phyloP scores from a whole-genome alignment of 2,888 invertebrate genomes.

The Branchellion lobata region DNA sequence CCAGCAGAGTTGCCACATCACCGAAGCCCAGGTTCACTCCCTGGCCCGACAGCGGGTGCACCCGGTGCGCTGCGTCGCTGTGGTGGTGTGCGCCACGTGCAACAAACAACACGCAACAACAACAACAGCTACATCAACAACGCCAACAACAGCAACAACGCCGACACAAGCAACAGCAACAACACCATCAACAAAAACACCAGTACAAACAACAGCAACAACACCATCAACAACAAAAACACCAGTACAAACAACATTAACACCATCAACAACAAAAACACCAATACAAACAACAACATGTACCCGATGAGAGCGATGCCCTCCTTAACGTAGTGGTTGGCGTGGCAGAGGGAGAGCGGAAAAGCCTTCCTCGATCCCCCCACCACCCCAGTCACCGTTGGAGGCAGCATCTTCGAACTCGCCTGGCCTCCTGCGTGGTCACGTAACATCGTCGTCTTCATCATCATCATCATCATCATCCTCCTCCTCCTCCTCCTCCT shows the following conservation, averaged over 20 bases:
- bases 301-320: slow-evolving; percentile 85
- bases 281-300: slow-evolving; percentile 42
- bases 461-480: slow-evolving; percentile 25
- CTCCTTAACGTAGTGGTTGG: slow-evolving; percentile 78
- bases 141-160: not conserved
- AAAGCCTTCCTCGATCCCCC: slow-evolving; percentile 77
- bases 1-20: slow-evolving; percentile 77
- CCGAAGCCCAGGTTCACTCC: slow-evolving; percentile 97
- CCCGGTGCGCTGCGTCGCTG: slow-evolving; percentile 73
- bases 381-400: slow-evolving; percentile 69
- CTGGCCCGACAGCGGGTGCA: slow-evolving; percentile 95
- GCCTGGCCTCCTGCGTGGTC: not conserved
- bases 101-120: no score
- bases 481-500: slow-evolving; percentile 4
- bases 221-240: slow-evolving; percentile 11
- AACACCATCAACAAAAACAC: not conserved
- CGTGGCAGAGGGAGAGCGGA: slow-evolving; percentile 87
- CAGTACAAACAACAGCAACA: not conserved
- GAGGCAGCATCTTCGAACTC: slow-evolving; percentile 69
- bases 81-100: slow-evolving; percentile 55
- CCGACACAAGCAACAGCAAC: not conserved
- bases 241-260: not conserved
- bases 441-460: not conserved
- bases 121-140: not conserved
- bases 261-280: not conserved